Conservation (phyloP, 2,113 vertebrate species). For the Nymphicus hollandicus region DNA sequence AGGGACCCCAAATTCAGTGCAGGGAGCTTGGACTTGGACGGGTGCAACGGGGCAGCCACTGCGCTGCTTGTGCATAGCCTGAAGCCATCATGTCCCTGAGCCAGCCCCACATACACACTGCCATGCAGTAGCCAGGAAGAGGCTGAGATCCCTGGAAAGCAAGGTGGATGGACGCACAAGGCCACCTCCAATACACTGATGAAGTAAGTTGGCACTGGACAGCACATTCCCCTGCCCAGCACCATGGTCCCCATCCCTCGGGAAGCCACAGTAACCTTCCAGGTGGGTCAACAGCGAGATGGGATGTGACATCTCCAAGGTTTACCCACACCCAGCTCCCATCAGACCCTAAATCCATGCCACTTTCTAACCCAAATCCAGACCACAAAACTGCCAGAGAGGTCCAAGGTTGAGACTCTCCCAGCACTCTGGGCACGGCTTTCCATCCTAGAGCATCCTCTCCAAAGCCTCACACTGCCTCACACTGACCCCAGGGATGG, state of each 20-base stretch:
- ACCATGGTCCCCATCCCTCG: background rate
- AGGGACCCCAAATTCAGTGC: background rate
- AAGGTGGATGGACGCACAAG: no score
- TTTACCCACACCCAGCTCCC: background rate
- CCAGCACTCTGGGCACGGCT: background rate
- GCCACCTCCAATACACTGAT: accelerated
- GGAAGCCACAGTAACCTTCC: background rate
- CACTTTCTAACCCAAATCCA: background rate
- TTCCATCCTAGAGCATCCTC: background rate
- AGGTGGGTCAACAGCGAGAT: accelerated
- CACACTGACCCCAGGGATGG: background rate
- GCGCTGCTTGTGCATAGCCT: accelerated
- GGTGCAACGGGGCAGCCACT: accelerated
- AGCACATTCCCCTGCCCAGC: background rate
- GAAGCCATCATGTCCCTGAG: accelerated
- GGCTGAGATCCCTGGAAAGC: accelerated
- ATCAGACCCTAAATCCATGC: background rate
- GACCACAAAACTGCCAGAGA: background rate
- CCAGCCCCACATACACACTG: accelerated
- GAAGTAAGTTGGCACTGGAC: background rate
- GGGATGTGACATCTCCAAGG: background rate
- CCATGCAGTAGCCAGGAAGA: accelerated
- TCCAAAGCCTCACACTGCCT: background rate
- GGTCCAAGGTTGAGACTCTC: background rate
- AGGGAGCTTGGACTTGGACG: accelerated